These are phyloP conservation scores for Diachasma alloeum DNA, from an alignment of 1,140 invertebrate genomes.

Conservation along the genomic window DNA sequence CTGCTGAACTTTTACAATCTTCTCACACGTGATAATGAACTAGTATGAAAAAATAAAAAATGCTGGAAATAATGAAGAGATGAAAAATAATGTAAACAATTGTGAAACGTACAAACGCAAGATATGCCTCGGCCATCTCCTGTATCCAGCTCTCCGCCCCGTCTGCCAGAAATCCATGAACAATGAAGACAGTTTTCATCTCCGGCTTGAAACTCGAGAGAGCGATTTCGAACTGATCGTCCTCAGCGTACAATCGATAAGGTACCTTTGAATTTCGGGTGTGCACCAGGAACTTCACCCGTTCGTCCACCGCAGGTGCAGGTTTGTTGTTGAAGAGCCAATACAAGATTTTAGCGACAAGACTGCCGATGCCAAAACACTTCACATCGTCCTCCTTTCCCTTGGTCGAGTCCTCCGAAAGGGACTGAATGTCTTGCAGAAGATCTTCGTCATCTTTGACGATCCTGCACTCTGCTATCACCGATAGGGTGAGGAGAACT, in stretches of 20 bases:
- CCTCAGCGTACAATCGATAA: neutral
- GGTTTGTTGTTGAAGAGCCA: constrained; percentile 42
- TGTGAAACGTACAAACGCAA: constrained; percentile 58
- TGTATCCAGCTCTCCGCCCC: constrained; percentile 65
- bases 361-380: constrained; percentile 51
- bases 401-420: neutral
- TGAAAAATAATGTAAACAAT: no score
- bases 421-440: no score
- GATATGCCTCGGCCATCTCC: constrained; percentile 63
- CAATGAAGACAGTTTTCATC: constrained; percentile 64
- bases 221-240: neutral
- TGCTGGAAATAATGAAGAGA: neutral
- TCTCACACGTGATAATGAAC: no score
- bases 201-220: constrained; percentile 60
- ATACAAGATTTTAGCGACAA: constrained; percentile 39
- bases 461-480: no score
- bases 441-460: no score
- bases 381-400: constrained; percentile 37
- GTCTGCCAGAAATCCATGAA: constrained; percentile 69
- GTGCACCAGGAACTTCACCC: neutral
- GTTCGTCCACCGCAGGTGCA: constrained; percentile 40
- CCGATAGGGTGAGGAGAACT: no score
- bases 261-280: neutral
- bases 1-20: no score
- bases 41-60: no score